Conservation (phyloP, 92 coral and sea anemone species). For the Micromussa lordhowensis region DNA sequence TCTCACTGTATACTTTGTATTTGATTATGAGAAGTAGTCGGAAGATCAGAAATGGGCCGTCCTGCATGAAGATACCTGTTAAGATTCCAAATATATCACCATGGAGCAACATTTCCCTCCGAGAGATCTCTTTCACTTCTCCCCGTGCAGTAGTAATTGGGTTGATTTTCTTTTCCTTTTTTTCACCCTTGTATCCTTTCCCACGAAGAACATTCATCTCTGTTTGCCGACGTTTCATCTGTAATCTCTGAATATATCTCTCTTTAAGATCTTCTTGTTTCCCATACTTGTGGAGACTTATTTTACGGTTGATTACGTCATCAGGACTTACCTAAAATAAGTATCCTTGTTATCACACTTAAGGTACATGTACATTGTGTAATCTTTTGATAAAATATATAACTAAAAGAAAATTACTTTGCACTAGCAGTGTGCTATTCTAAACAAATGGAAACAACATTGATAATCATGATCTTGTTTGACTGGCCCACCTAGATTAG, state of each 20-base stretch:
- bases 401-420: no score
- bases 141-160: conserved; percentile 91
- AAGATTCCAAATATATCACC: conserved; percentile 97
- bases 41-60: conserved; percentile 94
- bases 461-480: no score
- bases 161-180: conserved; percentile 78
- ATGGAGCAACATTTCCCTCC: conserved; percentile 88
- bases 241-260: conserved; percentile 86
- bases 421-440: no score
- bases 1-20: conserved; percentile 86
- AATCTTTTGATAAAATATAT: neutral
- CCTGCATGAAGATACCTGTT: conserved; percentile 97
- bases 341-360: neutral
- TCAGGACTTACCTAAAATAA: conserved; percentile 81
- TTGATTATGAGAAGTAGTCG: conserved; percentile 87
- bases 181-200: conserved; percentile 84
- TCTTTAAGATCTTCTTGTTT: conserved; percentile 83
- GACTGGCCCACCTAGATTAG: no score
- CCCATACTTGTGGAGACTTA: conserved; percentile 78
- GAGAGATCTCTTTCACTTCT: conserved; percentile 87
- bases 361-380: no score
- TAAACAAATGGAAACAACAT: no score
- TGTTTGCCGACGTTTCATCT: conserved; percentile 82
- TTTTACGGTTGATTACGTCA: conserved; percentile 77
- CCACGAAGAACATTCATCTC: conserved; percentile 82